Percentiles rank a stretch among this genome's conserved stretches.
Conservation (phyloP, 1,140 invertebrate species). For the Tetramorium alpestre region DNA sequence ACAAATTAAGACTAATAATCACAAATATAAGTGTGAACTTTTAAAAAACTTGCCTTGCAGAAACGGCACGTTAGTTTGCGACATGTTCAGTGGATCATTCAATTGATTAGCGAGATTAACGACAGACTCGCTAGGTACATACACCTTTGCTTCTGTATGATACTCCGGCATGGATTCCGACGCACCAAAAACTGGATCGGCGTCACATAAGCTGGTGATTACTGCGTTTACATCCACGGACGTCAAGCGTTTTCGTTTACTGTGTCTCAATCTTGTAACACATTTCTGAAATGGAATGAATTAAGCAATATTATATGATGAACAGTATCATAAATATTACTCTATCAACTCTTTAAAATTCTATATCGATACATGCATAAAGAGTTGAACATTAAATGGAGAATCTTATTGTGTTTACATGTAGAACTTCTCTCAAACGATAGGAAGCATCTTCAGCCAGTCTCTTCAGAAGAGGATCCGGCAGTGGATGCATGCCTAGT, state of each 20-base stretch:
- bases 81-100: slow-evolving; percentile 78
- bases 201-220: slow-evolving; percentile 82
- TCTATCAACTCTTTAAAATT: too few species aligned
- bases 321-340: too few species aligned
- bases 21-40: background rate
- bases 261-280: slow-evolving; percentile 83
- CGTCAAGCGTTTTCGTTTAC: slow-evolving; percentile 80
- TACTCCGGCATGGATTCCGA: slow-evolving; percentile 81
- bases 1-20: background rate
- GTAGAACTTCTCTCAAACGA: slow-evolving; percentile 83
- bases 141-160: slow-evolving; percentile 82
- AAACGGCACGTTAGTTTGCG: slow-evolving; percentile 79
- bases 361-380: background rate
- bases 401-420: slow-evolving; percentile 71
- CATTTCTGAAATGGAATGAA: slow-evolving; percentile 80
- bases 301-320: background rate
- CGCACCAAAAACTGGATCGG: slow-evolving; percentile 82
- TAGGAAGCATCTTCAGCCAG: slow-evolving; percentile 84
- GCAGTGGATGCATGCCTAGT: slow-evolving; percentile 82
- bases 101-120: slow-evolving; percentile 79
- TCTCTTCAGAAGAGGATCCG: slow-evolving; percentile 80
- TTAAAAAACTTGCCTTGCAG: slow-evolving; percentile 76
- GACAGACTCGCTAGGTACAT: slow-evolving; percentile 81
- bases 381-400: background rate
- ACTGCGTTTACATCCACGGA: slow-evolving; percentile 83